phyloP scores from a whole-genome alignment of 1,140 invertebrate genomes.

The Helicoverpa armigera region DNA sequence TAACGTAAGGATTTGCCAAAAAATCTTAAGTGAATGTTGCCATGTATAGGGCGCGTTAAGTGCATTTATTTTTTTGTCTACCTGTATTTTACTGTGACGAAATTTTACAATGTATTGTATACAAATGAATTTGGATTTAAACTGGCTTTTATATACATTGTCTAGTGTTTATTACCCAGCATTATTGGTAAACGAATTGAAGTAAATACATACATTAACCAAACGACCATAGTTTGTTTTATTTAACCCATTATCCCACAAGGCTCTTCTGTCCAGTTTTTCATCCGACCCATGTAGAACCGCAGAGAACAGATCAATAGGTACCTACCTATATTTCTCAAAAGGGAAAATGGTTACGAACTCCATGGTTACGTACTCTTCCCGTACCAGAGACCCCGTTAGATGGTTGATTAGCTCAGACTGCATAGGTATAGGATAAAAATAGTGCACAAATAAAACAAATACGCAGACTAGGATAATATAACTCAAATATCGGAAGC shows the following conservation, averaged over 20 bases:
- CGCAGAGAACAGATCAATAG: no score
- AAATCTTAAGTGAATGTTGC: conserved; percentile 71
- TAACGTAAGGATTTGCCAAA: conserved; percentile 69
- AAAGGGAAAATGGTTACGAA: no score
- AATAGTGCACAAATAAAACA: no score
- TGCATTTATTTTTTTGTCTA: conserved; percentile 82
- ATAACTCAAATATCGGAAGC: no score
- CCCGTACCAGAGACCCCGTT: no score
- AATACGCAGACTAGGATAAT: no score
- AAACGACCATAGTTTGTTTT: conserved; percentile 64
- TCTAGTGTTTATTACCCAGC: conserved; percentile 73
- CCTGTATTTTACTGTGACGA: conserved; percentile 68
- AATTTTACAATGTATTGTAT: conserved; percentile 73
- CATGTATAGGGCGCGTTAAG: conserved; percentile 75
- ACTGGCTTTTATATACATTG: conserved; percentile 79
- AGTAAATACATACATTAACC: conserved; percentile 75
- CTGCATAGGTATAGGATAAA: no score
- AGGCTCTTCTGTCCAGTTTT: no score
- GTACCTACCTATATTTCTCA: no score
- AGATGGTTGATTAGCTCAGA: no score
- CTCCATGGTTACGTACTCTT: no score
- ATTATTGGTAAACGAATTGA: conserved; percentile 74
- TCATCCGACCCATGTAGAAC: no score
- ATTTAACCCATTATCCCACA: neutral
- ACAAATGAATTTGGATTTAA: conserved; percentile 70